phyloP scores from a whole-genome alignment of 35 echinoderm and acorn worm genomes.

The Antedon bifida region DNA sequence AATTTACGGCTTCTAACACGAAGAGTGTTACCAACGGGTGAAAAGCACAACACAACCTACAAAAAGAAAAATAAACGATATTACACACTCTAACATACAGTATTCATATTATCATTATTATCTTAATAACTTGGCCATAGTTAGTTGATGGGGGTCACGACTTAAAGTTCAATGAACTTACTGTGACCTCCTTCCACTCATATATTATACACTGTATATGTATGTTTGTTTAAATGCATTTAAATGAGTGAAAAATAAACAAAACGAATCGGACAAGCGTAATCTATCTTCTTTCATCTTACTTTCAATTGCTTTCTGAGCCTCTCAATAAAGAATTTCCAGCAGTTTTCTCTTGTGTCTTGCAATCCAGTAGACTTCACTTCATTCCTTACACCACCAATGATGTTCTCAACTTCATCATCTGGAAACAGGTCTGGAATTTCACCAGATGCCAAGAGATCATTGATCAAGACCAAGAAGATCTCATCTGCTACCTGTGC shows the following conservation, averaged over 20 bases:
- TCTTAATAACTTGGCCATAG: neutral
- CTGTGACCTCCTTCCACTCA: no score
- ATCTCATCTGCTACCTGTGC: conserved; percentile 88
- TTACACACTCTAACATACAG: neutral
- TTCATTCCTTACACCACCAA: conserved; percentile 79
- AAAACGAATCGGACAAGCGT: no score
- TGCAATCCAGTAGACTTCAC: conserved; percentile 69
- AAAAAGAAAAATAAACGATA: conserved; percentile 4
- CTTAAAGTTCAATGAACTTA: no score
- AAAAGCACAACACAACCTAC: conserved; percentile 88
- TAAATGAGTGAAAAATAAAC: no score
- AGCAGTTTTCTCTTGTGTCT: conserved; percentile 92
- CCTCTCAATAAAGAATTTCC: conserved; percentile 93
- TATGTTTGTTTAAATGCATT: no score
- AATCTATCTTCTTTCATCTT: neutral
- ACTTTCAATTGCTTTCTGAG: conserved; percentile 78
- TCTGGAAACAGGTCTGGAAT: conserved; percentile 88
- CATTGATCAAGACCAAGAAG: conserved; percentile 93
- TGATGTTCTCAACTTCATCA: conserved; percentile 94
- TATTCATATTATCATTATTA: no score
- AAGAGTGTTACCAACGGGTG: conserved; percentile 82
- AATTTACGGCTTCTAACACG: conserved; percentile 86
- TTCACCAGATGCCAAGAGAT: conserved; percentile 86
- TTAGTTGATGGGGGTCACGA: no score
- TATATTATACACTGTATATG: no score